These are phyloP conservation scores for Cephalopterus ornatus DNA, from an alignment of 2,113 vertebrate genomes.

Conservation along the genomic window DNA sequence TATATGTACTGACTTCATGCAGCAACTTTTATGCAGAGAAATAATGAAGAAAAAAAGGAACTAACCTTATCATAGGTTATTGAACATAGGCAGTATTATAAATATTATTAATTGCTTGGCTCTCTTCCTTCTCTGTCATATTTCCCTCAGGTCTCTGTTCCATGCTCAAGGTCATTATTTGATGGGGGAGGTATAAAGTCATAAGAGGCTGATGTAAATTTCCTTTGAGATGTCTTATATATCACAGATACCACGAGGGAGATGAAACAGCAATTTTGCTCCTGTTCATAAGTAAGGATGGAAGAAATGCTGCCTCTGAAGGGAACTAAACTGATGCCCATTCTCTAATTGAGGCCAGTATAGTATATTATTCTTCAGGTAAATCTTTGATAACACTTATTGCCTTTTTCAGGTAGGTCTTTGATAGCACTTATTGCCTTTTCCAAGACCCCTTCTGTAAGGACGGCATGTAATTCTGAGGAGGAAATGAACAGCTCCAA, in stretches of 20 bases:
- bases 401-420: not conserved
- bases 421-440: conserved; percentile 22
- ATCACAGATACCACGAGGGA: conserved; percentile 22
- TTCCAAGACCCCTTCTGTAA: conserved; percentile 9
- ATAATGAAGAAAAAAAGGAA: not conserved
- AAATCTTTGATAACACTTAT: conserved; percentile 21
- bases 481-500: conserved; percentile 26
- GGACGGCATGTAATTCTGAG: not conserved
- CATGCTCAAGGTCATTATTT: conserved; percentile 56
- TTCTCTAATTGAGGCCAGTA: not conserved
- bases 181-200: conserved; percentile 53
- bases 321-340: not conserved
- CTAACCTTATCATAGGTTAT: conserved; percentile 37
- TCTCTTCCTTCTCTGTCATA: conserved; percentile 53
- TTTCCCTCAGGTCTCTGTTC: conserved; percentile 61
- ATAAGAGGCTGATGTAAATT: conserved; percentile 66
- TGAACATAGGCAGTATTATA: conserved; percentile 45
- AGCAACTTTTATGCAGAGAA: not conserved
- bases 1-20: not conserved
- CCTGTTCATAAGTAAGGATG: not conserved
- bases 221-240: conserved; percentile 60
- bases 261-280: conserved; percentile 56
- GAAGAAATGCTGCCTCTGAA: not conserved
- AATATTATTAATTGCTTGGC: conserved; percentile 66
- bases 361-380: conserved; percentile 9